These are phyloP conservation scores for Hyaena hyaena DNA, from an alignment of 2,113 vertebrate genomes.

Conservation along the genomic window DNA sequence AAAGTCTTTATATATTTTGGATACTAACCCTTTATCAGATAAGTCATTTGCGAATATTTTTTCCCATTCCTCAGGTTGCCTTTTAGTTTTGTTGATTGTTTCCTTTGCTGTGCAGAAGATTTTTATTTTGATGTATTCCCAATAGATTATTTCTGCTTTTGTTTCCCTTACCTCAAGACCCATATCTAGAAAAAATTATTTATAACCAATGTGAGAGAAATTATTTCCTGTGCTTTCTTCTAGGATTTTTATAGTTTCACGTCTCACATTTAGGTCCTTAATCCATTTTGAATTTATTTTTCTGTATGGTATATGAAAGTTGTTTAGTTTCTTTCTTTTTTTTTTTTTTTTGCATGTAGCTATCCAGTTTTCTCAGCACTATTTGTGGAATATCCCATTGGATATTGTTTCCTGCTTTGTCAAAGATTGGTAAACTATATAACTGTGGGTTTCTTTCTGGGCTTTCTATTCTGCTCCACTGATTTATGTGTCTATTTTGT, in stretches of 20 bases:
- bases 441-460: background rate
- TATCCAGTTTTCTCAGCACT: background rate
- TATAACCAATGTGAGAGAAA: background rate
- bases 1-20: background rate
- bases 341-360: background rate
- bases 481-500: background rate
- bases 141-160: background rate
- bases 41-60: background rate
- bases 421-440: background rate
- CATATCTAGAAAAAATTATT: background rate
- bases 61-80: background rate
- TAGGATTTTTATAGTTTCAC: background rate
- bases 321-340: background rate
- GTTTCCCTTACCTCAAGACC: background rate
- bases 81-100: background rate
- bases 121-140: background rate
- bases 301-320: background rate
- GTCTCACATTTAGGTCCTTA: background rate
- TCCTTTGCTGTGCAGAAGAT: background rate
- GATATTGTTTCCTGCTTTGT: background rate
- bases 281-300: background rate
- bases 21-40: background rate
- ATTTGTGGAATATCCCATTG: background rate
- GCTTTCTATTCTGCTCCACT: background rate
- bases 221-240: background rate